Conservation (phyloP, 2,888 invertebrate genomes). For the Calameuta filiformis region DNA sequence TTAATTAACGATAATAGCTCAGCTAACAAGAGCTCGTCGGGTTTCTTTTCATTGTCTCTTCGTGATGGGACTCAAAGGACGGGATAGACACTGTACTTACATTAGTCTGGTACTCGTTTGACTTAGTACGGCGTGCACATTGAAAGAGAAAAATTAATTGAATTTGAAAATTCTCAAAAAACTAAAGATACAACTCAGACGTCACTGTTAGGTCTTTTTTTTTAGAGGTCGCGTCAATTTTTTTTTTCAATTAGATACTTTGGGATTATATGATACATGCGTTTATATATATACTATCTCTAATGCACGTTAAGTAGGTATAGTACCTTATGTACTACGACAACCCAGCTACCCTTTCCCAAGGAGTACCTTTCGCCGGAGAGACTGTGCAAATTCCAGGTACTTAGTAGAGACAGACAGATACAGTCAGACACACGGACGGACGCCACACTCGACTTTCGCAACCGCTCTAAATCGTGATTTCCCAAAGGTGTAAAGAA, state of each 20-base stretch:
- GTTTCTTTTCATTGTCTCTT: slow-evolving; percentile 53
- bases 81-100: not conserved
- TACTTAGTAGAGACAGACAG: not conserved
- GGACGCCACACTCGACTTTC: slow-evolving; percentile 29
- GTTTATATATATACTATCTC: not conserved
- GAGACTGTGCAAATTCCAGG: not conserved
- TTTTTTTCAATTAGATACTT: not conserved
- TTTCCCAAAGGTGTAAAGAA: slow-evolving; percentile 52
- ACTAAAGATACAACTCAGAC: not conserved
- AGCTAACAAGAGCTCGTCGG: slow-evolving; percentile 44
- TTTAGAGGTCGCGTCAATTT: not conserved
- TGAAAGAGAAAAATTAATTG: not conserved
- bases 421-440: not conserved
- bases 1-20: slow-evolving; percentile 55
- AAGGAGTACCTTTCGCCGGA: slow-evolving; percentile 5
- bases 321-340: not conserved
- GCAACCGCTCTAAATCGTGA: slow-evolving; percentile 52
- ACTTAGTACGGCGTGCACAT: not conserved
- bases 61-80: slow-evolving; percentile 35
- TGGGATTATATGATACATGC: not conserved
- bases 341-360: not conserved
- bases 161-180: slow-evolving; percentile 4
- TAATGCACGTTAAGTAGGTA: not conserved
- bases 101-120: not conserved
- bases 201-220: not conserved